Base-by-base conservation (phyloP, 2,797 vertebrate species). In the Tachyglossus aculeatus region DNA sequence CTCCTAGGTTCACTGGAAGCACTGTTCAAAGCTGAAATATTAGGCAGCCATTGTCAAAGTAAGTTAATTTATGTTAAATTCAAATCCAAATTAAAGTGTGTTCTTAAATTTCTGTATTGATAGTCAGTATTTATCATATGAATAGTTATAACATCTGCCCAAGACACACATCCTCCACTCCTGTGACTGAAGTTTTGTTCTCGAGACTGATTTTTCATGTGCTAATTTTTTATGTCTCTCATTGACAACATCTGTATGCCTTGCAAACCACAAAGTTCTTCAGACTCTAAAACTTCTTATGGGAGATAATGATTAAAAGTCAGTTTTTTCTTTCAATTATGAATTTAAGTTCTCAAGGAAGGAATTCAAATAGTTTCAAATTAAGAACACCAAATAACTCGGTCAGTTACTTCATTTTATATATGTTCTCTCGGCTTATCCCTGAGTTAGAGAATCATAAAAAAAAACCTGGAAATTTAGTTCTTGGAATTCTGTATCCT, bases 121-220 rank as follows among this genome's bases (percentile, higher is more conserved):
- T 82, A 67, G 71, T 87, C 37, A 39, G 60, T 85, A 88, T 89
- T 89, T 88, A 83, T 90, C 81, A 74, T 83, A 77, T 64, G 85
- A 87, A 90, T 89, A 83, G 79, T 81, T 89, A 77, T 84, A 91
- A 87, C 88, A 89, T 90, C 88, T 90, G 86, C 75, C 83, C 56
- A 75, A 65, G 67, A 82, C 43, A 64, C 41, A 82, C 67, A 80
- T 88, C 86, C 77, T 88, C 89, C 75, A 86, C 69, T 62, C 56
- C 79, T 56, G 40, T 83, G 48, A 71, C 74, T 63, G 78, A 82
- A 73, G 80, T 77, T 87, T 82, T 80, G 72, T 86, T 68, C 79
- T 75, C 77, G 71, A 77, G 70, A 77, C 38, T 80, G 79, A 18
- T 59, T 84, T 90, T 77, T 76, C 47, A 60, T 50, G 51, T 69